Evolutionary conservation across 2,797 vertebrate genomes (phyloP).

Genomic region (Chanos chanos): DNA sequence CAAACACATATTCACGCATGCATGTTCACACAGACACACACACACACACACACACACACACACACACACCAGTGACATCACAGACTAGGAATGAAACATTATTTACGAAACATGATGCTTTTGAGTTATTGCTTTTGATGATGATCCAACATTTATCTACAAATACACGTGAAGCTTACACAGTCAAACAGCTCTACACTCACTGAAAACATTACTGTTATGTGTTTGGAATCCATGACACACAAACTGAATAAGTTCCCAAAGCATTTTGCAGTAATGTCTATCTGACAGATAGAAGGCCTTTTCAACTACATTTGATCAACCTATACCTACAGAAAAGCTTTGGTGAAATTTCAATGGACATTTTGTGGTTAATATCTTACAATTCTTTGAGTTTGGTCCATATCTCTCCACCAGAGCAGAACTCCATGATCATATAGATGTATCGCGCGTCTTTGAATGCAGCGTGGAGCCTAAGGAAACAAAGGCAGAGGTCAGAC

Average conservation of each 20-base stretch:
- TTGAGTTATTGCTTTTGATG: no score
- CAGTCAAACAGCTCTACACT: no score
- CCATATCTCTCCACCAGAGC: conserved; percentile 80
- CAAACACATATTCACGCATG: conserved; percentile 1
- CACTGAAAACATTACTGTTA: no score
- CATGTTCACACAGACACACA: background rate
- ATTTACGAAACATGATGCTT: no score
- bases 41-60: background rate
- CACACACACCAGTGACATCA: background rate
- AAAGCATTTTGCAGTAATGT: no score
- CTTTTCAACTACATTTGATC: no score
- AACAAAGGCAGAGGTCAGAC: background rate
- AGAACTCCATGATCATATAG: conserved; percentile 84
- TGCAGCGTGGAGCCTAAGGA: conserved; percentile 67
- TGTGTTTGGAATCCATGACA: no score
- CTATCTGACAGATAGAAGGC: no score
- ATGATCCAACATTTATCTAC: background rate
- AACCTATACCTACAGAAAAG: no score
- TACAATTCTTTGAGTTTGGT: conserved; percentile 82
- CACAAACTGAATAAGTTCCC: no score
- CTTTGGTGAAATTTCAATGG: no score
- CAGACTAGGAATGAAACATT: no score
- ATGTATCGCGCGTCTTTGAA: conserved; percentile 75
- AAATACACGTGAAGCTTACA: background rate
- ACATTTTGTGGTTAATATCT: conserved; percentile 36